Conservation (phyloP, 2,888 invertebrate species). For the Panzeria rudis region DNA sequence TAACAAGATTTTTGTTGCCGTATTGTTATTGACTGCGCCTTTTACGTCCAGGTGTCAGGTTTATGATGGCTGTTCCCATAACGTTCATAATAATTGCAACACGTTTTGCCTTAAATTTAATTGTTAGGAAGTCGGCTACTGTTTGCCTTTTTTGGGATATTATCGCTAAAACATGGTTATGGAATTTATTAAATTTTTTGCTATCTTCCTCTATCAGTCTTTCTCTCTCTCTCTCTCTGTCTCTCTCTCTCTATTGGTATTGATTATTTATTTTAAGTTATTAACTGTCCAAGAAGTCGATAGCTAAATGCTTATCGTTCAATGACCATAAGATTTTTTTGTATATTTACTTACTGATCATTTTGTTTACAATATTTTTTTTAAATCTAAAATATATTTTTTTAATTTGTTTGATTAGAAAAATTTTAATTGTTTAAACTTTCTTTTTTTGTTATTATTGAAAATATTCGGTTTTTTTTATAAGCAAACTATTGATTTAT, state of each 20-base stretch:
- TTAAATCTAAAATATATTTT: neutral
- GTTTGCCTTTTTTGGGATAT: neutral
- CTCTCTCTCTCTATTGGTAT: neutral
- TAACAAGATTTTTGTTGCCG: conserved; percentile 22
- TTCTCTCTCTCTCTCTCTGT: neutral
- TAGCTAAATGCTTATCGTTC: neutral
- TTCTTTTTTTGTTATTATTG: neutral
- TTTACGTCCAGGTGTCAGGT: conserved; percentile 51
- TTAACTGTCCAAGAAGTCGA: no score
- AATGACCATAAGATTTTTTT: neutral
- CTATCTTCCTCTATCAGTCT: neutral
- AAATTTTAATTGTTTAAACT: neutral
- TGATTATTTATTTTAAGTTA: neutral
- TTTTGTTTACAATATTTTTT: neutral
- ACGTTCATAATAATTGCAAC: conserved; percentile 34
- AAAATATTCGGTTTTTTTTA: neutral
- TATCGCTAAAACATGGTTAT: neutral
- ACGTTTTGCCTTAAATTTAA: conserved; percentile 42
- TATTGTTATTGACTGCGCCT: neutral
- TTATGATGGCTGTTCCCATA: conserved; percentile 46
- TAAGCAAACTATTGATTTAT: neutral
- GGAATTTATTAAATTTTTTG: conserved; percentile 14
- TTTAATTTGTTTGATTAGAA: neutral
- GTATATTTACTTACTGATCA: neutral
- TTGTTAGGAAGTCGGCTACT: conserved; percentile 30